These are phyloP conservation scores for Mus pahari DNA, from an alignment of 2,113 vertebrate genomes.

Conservation along the genomic window DNA sequence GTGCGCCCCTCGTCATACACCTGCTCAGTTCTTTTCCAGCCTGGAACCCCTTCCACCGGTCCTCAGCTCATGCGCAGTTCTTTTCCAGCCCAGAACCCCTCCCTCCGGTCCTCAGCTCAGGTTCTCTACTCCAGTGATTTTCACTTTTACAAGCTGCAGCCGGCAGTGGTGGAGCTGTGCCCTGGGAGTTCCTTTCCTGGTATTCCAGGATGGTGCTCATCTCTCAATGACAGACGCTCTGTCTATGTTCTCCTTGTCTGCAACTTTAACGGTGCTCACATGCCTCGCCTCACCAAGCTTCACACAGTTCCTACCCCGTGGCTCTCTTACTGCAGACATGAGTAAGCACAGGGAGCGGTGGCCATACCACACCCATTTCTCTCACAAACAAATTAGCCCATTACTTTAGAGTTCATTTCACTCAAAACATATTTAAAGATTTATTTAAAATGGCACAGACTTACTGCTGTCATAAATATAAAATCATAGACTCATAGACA, in stretches of 20 bases:
- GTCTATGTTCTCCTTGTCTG: neutral
- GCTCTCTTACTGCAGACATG: neutral
- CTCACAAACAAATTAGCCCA: neutral
- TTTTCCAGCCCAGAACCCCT: neutral
- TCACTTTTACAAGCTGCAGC: neutral
- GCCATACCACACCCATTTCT: neutral
- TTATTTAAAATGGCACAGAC: too few species aligned
- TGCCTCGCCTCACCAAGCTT: too few species aligned
- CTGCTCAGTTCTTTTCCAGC: neutral
- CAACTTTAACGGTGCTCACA: neutral
- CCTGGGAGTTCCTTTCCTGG: neutral
- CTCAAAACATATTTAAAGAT: neutral
- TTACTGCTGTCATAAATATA: too few species aligned
- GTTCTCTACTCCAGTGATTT: neutral
- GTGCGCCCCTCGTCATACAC: neutral
- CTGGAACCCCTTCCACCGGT: neutral
- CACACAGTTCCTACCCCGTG: too few species aligned
- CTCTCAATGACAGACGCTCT: neutral
- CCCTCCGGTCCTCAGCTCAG: neutral
- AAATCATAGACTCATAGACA: too few species aligned
- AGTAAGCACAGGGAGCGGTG: neutral
- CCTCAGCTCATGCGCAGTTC: neutral
- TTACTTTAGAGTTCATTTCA: neutral
- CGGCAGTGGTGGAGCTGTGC: neutral
- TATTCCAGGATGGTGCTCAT: neutral